phyloP scores from a whole-genome alignment of 53 echinoderm and acorn worm genomes.

The Hippasteria phrygiana region DNA sequence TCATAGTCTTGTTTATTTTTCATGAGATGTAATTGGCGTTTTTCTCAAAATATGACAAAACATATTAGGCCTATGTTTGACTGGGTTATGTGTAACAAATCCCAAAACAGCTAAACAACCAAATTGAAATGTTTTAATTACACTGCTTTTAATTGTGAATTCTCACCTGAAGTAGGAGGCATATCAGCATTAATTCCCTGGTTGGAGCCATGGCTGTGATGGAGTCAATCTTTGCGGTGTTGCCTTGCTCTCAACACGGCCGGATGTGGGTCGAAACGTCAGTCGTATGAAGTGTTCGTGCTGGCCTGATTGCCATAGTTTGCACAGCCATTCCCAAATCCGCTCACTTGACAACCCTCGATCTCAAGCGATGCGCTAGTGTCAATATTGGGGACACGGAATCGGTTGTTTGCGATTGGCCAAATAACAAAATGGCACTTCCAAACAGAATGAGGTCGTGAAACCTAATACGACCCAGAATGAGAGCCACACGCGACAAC shows the following conservation, averaged over 20 bases:
- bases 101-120: not conserved
- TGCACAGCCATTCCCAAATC: not conserved
- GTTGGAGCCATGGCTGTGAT: not conserved
- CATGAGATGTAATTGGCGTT: too few relatives aligned
- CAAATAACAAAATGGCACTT: not conserved
- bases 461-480: not conserved
- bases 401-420: not conserved
- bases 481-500: not conserved
- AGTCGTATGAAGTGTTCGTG: not conserved
- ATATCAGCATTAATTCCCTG: not conserved
- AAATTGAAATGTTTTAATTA: not conserved
- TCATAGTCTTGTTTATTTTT: too few relatives aligned
- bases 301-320: not conserved
- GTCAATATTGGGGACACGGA: slow-evolving; percentile 25
- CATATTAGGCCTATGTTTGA: too few relatives aligned
- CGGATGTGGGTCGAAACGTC: not conserved
- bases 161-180: slow-evolving; percentile 14
- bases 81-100: not conserved
- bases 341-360: slow-evolving; percentile 1
- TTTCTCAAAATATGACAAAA: too few relatives aligned
- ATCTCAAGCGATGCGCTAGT: not conserved
- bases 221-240: not conserved
- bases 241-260: not conserved
- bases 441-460: not conserved
- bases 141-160: not conserved